Evolutionary conservation across 2,888 invertebrate species (phyloP).

Genomic region (Rhingia rostrata): DNA sequence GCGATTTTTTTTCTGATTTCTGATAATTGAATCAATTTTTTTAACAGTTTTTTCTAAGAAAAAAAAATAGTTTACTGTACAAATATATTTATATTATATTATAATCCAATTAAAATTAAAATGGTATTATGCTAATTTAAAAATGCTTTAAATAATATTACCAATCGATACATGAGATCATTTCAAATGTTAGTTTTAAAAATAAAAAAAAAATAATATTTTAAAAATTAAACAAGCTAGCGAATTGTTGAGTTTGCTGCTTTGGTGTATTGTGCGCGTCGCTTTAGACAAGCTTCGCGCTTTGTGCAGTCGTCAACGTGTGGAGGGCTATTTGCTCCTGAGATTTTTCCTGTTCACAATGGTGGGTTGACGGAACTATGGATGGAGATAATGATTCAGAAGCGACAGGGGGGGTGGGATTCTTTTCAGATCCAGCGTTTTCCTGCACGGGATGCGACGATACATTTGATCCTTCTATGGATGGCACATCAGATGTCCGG

Average conservation of each 20-base stretch:
- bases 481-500: slow-evolving; percentile 25
- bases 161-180: slow-evolving; percentile 68
- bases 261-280: slow-evolving; percentile 3
- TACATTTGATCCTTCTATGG: not conserved
- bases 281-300: slow-evolving; percentile 40
- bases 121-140: slow-evolving; percentile 52
- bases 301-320: slow-evolving; percentile 48
- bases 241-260: slow-evolving; percentile 22
- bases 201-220: slow-evolving; percentile 25
- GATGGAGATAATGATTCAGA: slow-evolving; percentile 7
- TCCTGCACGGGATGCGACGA: slow-evolving; percentile 6
- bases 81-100: slow-evolving; percentile 42
- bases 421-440: slow-evolving; percentile 16
- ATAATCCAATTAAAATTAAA: slow-evolving; percentile 60
- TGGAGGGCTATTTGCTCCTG: slow-evolving; percentile 50
- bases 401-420: not conserved
- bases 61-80: slow-evolving; percentile 58
- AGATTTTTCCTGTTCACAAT: slow-evolving; percentile 29
- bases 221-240: slow-evolving; percentile 39
- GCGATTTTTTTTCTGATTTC: slow-evolving; percentile 21
- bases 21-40: slow-evolving; percentile 33
- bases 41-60: slow-evolving; percentile 25
- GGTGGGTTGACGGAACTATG: slow-evolving; percentile 27
- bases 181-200: slow-evolving; percentile 38
- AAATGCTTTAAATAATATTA: slow-evolving; percentile 63